Percentiles rank a stretch among this genome's conserved stretches.
These are phyloP conservation scores for Anser cygnoides DNA, from an alignment of 2,113 vertebrate species.

Conservation along the genomic window DNA sequence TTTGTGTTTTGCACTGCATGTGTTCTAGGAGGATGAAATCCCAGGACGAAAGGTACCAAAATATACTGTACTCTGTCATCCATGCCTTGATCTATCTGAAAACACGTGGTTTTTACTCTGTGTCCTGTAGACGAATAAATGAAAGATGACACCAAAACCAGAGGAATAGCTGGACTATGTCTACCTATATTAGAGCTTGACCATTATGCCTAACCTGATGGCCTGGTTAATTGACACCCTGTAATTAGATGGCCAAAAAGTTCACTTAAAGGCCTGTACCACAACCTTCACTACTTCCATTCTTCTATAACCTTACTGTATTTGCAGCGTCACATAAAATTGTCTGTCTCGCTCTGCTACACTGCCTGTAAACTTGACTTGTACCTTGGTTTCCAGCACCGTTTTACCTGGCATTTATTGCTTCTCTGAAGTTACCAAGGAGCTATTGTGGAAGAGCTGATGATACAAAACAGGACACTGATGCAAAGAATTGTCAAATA, in stretches of 20 bases:
- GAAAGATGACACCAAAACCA: not conserved
- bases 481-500: accelerated
- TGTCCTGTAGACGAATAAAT: not conserved
- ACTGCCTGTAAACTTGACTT: not conserved
- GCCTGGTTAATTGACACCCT: not conserved
- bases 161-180: not conserved
- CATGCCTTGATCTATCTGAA: not conserved
- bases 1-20: not conserved
- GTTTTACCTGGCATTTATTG: not conserved
- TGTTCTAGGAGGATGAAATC: not conserved
- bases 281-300: not conserved
- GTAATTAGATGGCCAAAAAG: not conserved
- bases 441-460: not conserved
- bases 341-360: not conserved
- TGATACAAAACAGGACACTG: not conserved
- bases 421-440: not conserved
- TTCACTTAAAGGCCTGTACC: not conserved
- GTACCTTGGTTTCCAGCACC: not conserved
- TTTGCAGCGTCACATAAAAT: not conserved
- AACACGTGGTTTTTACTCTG: not conserved
- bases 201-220: not conserved
- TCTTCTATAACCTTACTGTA: not conserved
- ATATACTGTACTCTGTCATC: not conserved
- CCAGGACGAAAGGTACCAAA: not conserved
- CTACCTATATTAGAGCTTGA: not conserved